Evolutionary conservation across 1,140 invertebrate species (phyloP).

Genomic region (Cryptotermes secundus): DNA sequence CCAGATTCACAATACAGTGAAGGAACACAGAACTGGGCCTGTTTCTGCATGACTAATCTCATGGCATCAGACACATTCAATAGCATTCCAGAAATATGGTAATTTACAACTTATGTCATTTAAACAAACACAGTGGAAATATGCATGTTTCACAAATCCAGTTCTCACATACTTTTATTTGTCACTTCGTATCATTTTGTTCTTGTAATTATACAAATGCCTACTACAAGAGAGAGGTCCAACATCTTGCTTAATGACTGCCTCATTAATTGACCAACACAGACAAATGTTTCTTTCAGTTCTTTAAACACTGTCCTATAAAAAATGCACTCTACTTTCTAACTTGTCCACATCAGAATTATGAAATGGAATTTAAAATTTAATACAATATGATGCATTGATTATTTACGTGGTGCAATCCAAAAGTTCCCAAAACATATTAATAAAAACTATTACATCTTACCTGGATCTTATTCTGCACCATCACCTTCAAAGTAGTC

Average conservation of each 20-base stretch:
- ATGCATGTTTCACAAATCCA: too few species aligned
- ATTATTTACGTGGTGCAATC: too few species aligned
- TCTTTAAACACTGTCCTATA: background rate
- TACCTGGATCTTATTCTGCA: too few species aligned
- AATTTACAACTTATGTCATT: background rate
- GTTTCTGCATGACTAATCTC: background rate
- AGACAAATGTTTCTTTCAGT: background rate
- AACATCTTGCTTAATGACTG: background rate
- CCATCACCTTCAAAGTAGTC: too few species aligned
- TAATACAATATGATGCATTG: too few species aligned
- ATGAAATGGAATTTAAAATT: too few species aligned
- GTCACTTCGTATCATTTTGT: too few species aligned
- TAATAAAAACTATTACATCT: too few species aligned
- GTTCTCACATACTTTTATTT: too few species aligned
- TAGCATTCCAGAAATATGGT: background rate
- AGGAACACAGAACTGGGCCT: background rate
- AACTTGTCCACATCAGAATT: background rate
- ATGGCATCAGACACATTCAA: background rate
- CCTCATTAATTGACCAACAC: background rate
- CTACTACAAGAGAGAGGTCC: background rate
- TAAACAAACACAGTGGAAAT: background rate
- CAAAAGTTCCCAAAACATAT: too few species aligned
- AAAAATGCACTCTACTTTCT: background rate
- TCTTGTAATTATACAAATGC: too few species aligned
- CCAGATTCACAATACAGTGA: background rate